Conservation (phyloP, 2,113 vertebrate species). For the Reinhardtius hippoglossoides region DNA sequence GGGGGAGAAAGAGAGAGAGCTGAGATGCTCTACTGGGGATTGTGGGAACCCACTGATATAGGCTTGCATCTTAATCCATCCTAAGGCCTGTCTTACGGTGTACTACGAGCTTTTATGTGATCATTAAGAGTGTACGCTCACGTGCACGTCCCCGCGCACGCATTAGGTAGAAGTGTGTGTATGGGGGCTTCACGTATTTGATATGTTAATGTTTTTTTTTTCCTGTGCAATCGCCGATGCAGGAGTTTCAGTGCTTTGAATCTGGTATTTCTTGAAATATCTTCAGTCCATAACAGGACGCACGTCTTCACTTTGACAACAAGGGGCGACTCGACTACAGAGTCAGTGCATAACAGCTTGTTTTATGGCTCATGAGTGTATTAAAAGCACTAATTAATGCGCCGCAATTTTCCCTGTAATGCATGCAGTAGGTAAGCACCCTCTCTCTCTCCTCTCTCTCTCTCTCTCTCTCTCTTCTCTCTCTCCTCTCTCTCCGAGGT, state of each 20-base stretch:
- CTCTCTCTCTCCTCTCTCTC: conserved; percentile 20
- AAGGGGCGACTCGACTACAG: conserved; percentile 34
- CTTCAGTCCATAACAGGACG: conserved; percentile 31
- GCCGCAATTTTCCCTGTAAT: conserved; percentile 49
- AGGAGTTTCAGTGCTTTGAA: conserved; percentile 49
- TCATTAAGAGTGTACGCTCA: conserved; percentile 71
- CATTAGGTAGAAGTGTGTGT: conserved; percentile 38
- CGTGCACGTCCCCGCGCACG: conserved; percentile 31
- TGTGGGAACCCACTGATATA: conserved; percentile 84
- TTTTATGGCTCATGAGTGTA: conserved; percentile 67
- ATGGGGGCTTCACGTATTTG: conserved; percentile 59
- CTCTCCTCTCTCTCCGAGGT: conserved; percentile 44
- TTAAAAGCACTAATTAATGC: conserved; percentile 76
- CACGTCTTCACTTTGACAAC: conserved; percentile 50
- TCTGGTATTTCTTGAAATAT: conserved; percentile 42
- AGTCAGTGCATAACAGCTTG: conserved; percentile 54
- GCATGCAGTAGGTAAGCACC: conserved; percentile 43
- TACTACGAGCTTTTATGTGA: conserved; percentile 73
- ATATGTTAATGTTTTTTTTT: conserved; percentile 69
- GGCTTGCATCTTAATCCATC: conserved; percentile 81
- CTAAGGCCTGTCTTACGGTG: conserved; percentile 75
- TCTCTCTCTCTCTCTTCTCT: conserved; percentile 33
- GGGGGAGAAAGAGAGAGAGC: conserved; percentile 13
- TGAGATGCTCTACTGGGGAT: conserved; percentile 73
- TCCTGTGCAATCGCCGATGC: conserved; percentile 31